Conservation (phyloP, 2,888 invertebrate species). For the Zygothrica quintamaculata region DNA sequence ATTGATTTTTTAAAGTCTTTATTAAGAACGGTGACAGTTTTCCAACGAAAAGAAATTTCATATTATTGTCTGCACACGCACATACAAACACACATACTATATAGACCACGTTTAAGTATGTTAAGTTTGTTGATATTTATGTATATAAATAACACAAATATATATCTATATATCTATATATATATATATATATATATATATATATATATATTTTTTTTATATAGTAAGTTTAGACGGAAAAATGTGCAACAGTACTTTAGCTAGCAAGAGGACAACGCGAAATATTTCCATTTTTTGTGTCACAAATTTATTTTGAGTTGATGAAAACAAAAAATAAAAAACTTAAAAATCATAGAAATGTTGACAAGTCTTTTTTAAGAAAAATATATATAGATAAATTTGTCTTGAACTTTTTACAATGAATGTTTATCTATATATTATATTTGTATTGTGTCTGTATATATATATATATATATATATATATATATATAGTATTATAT, state of each 20-base stretch:
- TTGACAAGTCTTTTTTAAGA: constrained; percentile 43
- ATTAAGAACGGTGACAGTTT: constrained; percentile 64
- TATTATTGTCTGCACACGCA: constrained; percentile 49
- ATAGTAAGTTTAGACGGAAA: too few relatives aligned
- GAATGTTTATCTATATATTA: constrained; percentile 12
- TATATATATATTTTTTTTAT: constrained; percentile 1
- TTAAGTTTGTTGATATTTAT: too few relatives aligned
- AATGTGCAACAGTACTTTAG: constrained; percentile 36
- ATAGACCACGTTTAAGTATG: background rate
- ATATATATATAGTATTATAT: constrained; percentile 6
- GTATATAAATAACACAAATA: constrained; percentile 3
- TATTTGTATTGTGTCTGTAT: too few relatives aligned
- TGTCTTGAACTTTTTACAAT: constrained; percentile 29
- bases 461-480: constrained; percentile 10
- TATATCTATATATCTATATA: background rate
- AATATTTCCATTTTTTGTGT: constrained; percentile 73
- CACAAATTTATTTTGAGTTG: constrained; percentile 60
- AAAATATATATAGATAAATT: constrained; percentile 26
- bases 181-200: background rate
- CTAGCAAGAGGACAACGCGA: constrained; percentile 35
- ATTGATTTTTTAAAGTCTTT: constrained; percentile 25
- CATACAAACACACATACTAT: constrained; percentile 14
- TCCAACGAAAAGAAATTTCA: constrained; percentile 61
- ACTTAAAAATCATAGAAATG: constrained; percentile 30
- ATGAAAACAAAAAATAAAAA: constrained; percentile 20